Base-by-base conservation (phyloP, 2,113 vertebrate species). In the Rhombomys opimus region DNA sequence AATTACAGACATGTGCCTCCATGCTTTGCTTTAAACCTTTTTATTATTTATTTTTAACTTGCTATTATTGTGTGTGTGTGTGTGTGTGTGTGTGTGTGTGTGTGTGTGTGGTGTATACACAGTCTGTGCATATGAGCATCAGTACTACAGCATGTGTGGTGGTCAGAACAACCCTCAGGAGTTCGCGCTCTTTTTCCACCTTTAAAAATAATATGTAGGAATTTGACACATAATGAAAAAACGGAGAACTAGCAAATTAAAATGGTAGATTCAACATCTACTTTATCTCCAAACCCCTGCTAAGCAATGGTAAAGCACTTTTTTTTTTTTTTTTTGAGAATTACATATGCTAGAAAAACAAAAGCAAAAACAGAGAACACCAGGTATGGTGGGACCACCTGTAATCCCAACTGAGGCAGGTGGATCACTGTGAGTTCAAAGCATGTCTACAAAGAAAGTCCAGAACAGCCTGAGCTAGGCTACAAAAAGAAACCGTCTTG, bases 221-320 rank as follows among this genome's bases (percentile, higher is more conserved):
- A 77, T 95, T 80, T 75, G 23, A 84, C 20, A 95, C 1, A 95
- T 38, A 87, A 94, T 54, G 41, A 86, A 92, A 93, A 91, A 94
- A 65, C n/a, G 7, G 20, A 85, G 10, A 93, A 52, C 5, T 84
- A 73, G 23, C 59, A 80, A 92, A 89, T 41, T 86, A 94, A 90
- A 95, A 78, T 27, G 7, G n/a, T 41, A 22, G 20, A 68, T 22
- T 96, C 23, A 96, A 93, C 35, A 72, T 90, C 20, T 68, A 90
- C 8, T 32, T 93, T 94, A 67, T 84, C 87, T 90, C 38, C 54
- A 18, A 96, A 95, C 63, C 3, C 18, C 18, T 35, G 7, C 50
- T 76, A 94, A 90, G 50, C 41, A 92, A 92, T 2, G 32, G 17
- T 84, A 95, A 80, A 67, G 23, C 7, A 57, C 14, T 32, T 70